Evolutionary conservation across 2,888 invertebrate genomes (phyloP).

Genomic region (Hydropsyche betteni): DNA sequence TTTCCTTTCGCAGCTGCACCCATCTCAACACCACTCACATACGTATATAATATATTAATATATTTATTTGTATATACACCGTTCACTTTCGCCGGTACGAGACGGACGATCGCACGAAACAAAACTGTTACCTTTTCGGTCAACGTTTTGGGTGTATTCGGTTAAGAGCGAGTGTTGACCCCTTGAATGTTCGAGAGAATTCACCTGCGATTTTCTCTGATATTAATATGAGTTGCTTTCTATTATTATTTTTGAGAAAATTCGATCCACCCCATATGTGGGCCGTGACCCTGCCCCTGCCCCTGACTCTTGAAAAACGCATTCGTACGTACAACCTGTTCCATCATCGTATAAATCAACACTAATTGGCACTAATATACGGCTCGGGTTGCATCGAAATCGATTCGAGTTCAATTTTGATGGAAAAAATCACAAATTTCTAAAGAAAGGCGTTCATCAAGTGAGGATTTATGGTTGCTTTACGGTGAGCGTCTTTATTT

Average conservation of each 20-base stretch:
- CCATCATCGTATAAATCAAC: constrained; percentile 12
- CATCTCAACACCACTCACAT: constrained; percentile 32
- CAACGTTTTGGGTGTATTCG: not conserved
- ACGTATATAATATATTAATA: constrained; percentile 35
- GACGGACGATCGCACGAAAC: not conserved
- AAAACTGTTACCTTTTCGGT: constrained; percentile 16
- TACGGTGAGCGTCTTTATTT: no score
- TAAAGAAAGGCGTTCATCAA: no score
- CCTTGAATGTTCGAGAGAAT: no score
- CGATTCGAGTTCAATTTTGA: no score
- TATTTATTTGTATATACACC: constrained; percentile 26
- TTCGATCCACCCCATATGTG: no score
- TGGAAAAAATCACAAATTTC: no score
- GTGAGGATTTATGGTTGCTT: no score
- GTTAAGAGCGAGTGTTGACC: not conserved
- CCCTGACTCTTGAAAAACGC: not conserved
- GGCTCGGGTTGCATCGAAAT: no score
- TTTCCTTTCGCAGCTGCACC: constrained; percentile 50
- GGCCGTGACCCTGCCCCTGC: constrained; percentile 8
- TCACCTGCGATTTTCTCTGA: no score
- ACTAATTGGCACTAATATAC: not conserved
- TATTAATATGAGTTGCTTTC: no score
- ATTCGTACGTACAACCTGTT: constrained; percentile 1
- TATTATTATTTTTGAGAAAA: no score
- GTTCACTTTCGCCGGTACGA: constrained; percentile 46